Percentiles rank a stretch among this genome's conserved stretches.
Evolutionary conservation across 1,140 invertebrate species (phyloP).

Genomic region (Macrobrachium rosenbergii): DNA sequence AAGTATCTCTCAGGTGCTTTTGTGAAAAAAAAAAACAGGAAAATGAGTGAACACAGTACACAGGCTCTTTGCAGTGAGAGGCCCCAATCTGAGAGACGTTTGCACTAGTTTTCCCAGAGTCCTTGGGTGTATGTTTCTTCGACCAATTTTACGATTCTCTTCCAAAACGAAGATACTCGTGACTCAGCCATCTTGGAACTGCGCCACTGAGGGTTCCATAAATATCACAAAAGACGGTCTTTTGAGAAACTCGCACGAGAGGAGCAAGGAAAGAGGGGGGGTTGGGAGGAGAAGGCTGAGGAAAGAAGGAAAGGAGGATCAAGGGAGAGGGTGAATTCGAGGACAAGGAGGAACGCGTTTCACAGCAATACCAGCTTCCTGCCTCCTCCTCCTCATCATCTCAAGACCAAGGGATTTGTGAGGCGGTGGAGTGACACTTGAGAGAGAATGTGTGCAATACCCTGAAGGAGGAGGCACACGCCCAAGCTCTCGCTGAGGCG

Average conservation of each 20-base stretch:
- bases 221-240: neutral
- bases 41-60: no score
- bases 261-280: neutral
- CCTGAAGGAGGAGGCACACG: constrained; percentile 2
- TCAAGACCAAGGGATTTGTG: neutral
- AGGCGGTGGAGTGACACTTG: constrained; percentile 4
- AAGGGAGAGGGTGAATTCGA: neutral
- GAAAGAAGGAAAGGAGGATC: neutral
- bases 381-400: constrained; percentile 11
- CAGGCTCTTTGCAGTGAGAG: no score
- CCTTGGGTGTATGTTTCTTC: no score
- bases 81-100: no score
- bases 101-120: no score
- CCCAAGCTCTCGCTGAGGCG: constrained; percentile 15
- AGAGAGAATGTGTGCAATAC: neutral
- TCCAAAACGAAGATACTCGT: no score
- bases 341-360: neutral
- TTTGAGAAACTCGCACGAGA: neutral
- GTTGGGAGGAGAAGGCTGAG: neutral
- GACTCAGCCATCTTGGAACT: neutral
- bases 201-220: neutral
- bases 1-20: no score
- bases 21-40: no score
- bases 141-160: no score
- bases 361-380: neutral